A percentile compares a stretch with the other conserved stretches of the same genome.
Evolutionary conservation across 2,888 invertebrate species (phyloP).

Genomic region (Oscheius myriophilus): DNA sequence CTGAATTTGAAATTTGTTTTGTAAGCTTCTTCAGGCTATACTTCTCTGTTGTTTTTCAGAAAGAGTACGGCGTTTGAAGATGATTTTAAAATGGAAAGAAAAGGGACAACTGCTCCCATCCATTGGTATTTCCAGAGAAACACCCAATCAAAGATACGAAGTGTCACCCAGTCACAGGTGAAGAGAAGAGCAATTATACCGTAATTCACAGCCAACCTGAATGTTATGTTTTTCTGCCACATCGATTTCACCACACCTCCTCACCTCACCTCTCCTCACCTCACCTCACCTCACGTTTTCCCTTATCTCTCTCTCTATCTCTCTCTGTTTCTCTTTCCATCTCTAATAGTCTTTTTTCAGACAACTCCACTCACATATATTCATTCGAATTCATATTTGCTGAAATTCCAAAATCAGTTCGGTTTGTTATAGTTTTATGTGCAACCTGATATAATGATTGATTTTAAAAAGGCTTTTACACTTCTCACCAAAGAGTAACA

Average conservation of each 20-base stretch:
- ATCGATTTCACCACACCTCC: too few species aligned
- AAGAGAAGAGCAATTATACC: slow-evolving; percentile 8
- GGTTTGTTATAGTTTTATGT: too few species aligned
- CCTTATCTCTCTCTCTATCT: neutral
- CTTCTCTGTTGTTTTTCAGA: slow-evolving; percentile 12
- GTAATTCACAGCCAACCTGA: slow-evolving; percentile 22
- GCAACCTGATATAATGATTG: too few species aligned
- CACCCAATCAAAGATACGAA: slow-evolving; percentile 10
- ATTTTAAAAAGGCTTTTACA: too few species aligned
- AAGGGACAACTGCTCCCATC: slow-evolving; percentile 21
- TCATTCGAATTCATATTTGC: too few species aligned
- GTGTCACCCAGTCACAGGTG: slow-evolving; percentile 8
- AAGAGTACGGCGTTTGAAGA: slow-evolving; percentile 14
- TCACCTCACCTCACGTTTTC: too few species aligned
- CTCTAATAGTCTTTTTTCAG: neutral
- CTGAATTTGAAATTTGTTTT: neutral
- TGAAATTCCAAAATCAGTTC: too few species aligned
- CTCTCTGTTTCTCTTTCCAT: slow-evolving; percentile 10
- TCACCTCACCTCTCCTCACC: too few species aligned
- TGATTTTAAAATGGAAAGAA: slow-evolving; percentile 9
- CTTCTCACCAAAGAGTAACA: slow-evolving; percentile 9
- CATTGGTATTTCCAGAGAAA: slow-evolving; percentile 11
- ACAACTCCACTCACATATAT: neutral
- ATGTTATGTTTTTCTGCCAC: too few species aligned
- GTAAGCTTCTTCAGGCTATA: too few species aligned